phyloP scores from a whole-genome alignment of 2,797 vertebrate genomes.

The Serranus cabrilla region DNA sequence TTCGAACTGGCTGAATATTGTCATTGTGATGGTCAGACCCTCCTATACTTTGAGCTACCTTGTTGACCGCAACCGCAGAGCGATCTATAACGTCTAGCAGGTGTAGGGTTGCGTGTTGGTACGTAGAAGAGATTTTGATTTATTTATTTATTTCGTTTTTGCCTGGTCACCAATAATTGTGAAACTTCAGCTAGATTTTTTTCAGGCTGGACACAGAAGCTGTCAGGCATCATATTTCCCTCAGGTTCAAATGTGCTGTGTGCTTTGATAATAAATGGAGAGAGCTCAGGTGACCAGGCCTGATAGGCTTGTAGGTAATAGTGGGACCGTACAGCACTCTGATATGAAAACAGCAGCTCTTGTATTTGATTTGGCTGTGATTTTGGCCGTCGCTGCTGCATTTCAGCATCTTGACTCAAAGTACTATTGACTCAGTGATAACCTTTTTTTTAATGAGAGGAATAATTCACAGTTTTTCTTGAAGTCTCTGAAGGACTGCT shows the following conservation, averaged over 20 bases:
- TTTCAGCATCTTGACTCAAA: slow-evolving; percentile 40
- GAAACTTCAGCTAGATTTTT: slow-evolving; percentile 84
- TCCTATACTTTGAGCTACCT: slow-evolving; percentile 68
- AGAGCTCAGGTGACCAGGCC: slow-evolving; percentile 78
- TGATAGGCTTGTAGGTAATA: slow-evolving; percentile 61
- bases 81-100: slow-evolving; percentile 78
- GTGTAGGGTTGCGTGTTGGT: slow-evolving; percentile 79
- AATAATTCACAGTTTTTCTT: slow-evolving; percentile 52
- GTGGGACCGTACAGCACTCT: slow-evolving; percentile 25
- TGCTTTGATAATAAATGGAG: slow-evolving; percentile 83
- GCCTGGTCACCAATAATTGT: slow-evolving; percentile 84
- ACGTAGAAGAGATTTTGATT: slow-evolving; percentile 66
- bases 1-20: slow-evolving; percentile 38
- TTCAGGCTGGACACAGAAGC: slow-evolving; percentile 76
- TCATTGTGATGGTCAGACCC: slow-evolving; percentile 61
- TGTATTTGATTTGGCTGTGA: slow-evolving; percentile 46
- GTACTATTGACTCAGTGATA: slow-evolving; percentile 21
- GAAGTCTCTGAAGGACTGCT: slow-evolving; percentile 61
- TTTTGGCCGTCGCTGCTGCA: slow-evolving; percentile 22
- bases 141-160: slow-evolving; percentile 81
- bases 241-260: slow-evolving; percentile 81
- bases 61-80: slow-evolving; percentile 74
- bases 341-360: slow-evolving; percentile 51
- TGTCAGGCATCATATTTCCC: slow-evolving; percentile 84
- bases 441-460: slow-evolving; percentile 48